A percentile compares a stretch with the other conserved stretches of the same genome.
Evolutionary conservation across 1,140 invertebrate species (phyloP).

Genomic region (Drosophila arizonae): DNA sequence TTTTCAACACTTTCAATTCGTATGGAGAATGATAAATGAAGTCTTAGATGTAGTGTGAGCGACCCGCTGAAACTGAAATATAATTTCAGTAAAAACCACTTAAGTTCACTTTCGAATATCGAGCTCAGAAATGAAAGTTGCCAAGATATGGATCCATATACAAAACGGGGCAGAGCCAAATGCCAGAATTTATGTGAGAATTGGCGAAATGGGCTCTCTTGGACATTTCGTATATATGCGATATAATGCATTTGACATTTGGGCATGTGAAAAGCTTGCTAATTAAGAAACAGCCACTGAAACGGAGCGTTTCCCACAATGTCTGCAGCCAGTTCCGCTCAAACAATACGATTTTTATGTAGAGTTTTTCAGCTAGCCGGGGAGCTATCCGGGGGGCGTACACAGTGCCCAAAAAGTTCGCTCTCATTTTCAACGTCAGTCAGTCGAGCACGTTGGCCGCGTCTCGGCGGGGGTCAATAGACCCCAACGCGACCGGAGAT

Average conservation of each 20-base stretch:
- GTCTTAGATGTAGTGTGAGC: not conserved
- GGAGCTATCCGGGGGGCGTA: not conserved
- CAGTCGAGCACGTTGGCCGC: constrained; percentile 22
- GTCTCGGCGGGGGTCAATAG: constrained; percentile 57
- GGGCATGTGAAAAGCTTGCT: constrained; percentile 37
- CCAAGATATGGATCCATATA: constrained; percentile 23
- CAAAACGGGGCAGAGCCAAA: not conserved
- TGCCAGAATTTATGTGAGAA: constrained; percentile 8
- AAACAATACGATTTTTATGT: constrained; percentile 33
- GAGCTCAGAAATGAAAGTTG: constrained; percentile 48
- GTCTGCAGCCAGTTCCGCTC: constrained; percentile 16
- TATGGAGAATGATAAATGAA: not conserved
- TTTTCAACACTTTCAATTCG: not conserved
- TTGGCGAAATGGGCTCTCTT: constrained; percentile 7
- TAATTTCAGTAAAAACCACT: constrained; percentile 33
- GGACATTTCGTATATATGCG: not conserved
- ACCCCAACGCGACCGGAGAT: constrained; percentile 42
- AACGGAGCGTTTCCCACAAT: constrained; percentile 33
- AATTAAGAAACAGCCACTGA: constrained; percentile 34
- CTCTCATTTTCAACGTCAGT: constrained; percentile 48
- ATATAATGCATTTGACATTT: constrained; percentile 37
- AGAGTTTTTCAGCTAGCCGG: not conserved
- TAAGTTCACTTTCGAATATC: constrained; percentile 57
- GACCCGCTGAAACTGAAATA: constrained; percentile 23
- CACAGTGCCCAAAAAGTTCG: constrained; percentile 25